phyloP scores from a whole-genome alignment of 2,888 invertebrate genomes.

The Ophion ventricosus region DNA sequence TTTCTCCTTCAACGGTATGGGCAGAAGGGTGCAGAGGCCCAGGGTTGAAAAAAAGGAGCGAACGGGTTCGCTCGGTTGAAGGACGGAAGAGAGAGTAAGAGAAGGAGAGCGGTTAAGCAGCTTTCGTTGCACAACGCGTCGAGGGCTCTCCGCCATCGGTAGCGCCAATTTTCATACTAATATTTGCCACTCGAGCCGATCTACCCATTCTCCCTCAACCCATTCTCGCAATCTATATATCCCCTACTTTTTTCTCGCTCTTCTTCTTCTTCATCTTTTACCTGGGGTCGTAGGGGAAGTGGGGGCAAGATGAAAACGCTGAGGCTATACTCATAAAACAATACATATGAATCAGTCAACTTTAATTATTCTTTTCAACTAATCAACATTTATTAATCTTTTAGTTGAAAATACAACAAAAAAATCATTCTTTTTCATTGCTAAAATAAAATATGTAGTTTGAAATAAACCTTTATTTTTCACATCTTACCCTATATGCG shows the following conservation, averaged over 20 bases:
- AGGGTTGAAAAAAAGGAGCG: slow-evolving; percentile 49
- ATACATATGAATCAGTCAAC: too few species aligned
- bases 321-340: too few species aligned
- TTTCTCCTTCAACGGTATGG: not conserved
- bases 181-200: slow-evolving; percentile 82
- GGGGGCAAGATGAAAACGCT: too few species aligned
- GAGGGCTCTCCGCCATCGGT: slow-evolving; percentile 71
- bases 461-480: too few species aligned
- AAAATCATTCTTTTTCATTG: too few species aligned
- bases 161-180: slow-evolving; percentile 82
- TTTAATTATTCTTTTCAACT: too few species aligned
- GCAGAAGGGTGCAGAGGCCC: not conserved
- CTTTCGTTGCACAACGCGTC: slow-evolving; percentile 80
- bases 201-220: slow-evolving; percentile 68
- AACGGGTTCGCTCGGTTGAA: slow-evolving; percentile 15
- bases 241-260: slow-evolving; percentile 51
- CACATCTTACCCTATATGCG: too few species aligned
- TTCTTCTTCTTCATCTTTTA: slow-evolving; percentile 54
- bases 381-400: too few species aligned
- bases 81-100: slow-evolving; percentile 43
- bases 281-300: slow-evolving; percentile 27
- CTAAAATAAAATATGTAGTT: too few species aligned
- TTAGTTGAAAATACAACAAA: too few species aligned
- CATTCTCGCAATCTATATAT: slow-evolving; percentile 51
- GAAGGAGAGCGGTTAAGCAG: slow-evolving; percentile 80